phyloP scores from a whole-genome alignment of 1,140 invertebrate genomes.

The Hylaeus volcanicus region DNA sequence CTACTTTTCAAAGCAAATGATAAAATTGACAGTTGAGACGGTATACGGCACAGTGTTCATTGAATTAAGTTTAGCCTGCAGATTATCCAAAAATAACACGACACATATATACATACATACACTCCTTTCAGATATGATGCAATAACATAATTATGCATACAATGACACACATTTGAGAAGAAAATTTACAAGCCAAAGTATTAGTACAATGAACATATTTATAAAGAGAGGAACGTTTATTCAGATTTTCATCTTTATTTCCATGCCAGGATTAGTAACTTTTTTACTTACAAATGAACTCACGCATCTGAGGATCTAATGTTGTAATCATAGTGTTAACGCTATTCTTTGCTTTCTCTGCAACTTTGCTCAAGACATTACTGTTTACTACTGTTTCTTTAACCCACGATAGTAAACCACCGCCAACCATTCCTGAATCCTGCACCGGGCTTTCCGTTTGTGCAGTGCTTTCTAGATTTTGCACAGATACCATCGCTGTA shows the following conservation, averaged over 20 bases:
- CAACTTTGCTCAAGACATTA: conserved; percentile 83
- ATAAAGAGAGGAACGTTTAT: conserved; percentile 1
- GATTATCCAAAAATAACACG: conserved; percentile 48
- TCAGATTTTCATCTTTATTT: conserved; percentile 2
- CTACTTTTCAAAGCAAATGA: not conserved
- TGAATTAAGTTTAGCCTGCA: conserved; percentile 25
- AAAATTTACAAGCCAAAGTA: not conserved
- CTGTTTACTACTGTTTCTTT: conserved; percentile 78
- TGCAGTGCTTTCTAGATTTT: conserved; percentile 24
- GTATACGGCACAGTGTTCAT: conserved; percentile 5
- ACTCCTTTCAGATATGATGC: conserved; percentile 30
- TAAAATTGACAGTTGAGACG: conserved; percentile 13
- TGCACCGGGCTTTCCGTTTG: conserved; percentile 48
- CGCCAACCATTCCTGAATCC: conserved; percentile 64
- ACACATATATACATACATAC: conserved; percentile 30
- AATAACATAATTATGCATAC: conserved; percentile 35
- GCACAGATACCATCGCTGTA: not conserved
- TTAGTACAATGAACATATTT: not conserved
- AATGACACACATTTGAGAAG: not conserved
- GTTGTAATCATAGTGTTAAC: conserved; percentile 94
- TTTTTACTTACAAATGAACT: conserved; percentile 88
- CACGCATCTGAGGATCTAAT: conserved; percentile 94
- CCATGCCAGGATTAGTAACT: conserved; percentile 16
- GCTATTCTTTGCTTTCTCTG: conserved; percentile 91
- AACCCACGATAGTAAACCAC: conserved; percentile 80